phyloP scores from a whole-genome alignment of 2,113 vertebrate species.

The Lontra canadensis region DNA sequence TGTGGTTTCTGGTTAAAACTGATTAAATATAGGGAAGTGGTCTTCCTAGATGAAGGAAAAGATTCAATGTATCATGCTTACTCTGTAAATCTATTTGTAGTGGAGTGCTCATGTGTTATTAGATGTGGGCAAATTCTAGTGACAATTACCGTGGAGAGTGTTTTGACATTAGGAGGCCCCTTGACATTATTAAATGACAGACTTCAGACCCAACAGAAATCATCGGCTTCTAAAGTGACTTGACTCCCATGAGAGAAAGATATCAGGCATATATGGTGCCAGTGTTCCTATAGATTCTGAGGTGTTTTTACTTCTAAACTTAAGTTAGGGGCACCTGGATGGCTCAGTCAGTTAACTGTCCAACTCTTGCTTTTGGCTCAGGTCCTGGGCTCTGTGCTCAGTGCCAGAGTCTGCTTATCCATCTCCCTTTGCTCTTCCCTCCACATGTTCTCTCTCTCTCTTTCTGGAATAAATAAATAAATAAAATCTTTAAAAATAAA shows the following conservation, averaged over 20 bases:
- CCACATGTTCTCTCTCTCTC: background rate
- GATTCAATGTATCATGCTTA: background rate
- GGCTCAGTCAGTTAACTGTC: background rate
- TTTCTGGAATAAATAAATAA: background rate
- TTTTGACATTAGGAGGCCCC: background rate
- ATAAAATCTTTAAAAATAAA: background rate
- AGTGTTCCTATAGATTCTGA: background rate
- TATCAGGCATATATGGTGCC: background rate
- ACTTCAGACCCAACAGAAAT: background rate
- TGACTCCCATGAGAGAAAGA: background rate
- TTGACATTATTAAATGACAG: constrained; percentile 32
- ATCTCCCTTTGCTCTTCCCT: background rate
- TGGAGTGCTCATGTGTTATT: background rate
- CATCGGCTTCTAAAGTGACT: background rate
- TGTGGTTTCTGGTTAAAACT: constrained; percentile 18
- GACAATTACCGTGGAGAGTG: background rate
- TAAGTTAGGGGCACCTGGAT: background rate
- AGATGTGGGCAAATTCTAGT: background rate
- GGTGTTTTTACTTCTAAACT: background rate
- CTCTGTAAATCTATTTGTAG: background rate
- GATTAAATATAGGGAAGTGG: background rate
- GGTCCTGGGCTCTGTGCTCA: background rate
- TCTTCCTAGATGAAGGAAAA: constrained; percentile 9
- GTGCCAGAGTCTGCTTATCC: background rate
- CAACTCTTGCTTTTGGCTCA: background rate